Conservation (phyloP, 2,113 vertebrate species). For the Dipodomys stephensi region DNA sequence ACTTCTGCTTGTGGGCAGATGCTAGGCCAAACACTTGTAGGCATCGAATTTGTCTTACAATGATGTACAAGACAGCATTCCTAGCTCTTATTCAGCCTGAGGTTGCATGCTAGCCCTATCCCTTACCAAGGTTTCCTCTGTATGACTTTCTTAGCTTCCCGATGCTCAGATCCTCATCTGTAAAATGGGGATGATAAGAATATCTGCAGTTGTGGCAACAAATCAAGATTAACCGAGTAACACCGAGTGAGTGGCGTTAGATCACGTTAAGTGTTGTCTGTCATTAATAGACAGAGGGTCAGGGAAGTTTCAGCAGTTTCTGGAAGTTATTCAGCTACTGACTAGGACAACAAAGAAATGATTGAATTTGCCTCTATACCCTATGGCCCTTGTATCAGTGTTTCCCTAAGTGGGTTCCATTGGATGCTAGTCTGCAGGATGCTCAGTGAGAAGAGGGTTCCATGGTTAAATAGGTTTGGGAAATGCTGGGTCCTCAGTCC, state of each 20-base stretch:
- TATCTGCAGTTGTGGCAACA: neutral
- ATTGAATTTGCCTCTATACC: neutral
- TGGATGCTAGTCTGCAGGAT: constrained; percentile 74
- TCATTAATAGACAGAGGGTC: neutral
- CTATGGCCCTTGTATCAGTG: neutral
- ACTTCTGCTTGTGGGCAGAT: neutral
- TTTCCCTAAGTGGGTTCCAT: constrained; percentile 81
- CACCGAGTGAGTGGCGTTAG: neutral
- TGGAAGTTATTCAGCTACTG: neutral
- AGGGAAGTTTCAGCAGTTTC: neutral
- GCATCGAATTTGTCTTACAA: neutral
- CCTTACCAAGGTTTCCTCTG: neutral
- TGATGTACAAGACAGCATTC: neutral
- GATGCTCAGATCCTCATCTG: constrained; percentile 37
- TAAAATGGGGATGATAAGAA: constrained; percentile 24
- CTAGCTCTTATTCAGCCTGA: neutral
- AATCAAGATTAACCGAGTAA: neutral
- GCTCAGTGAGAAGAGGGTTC: constrained; percentile 78
- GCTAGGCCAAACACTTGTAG: neutral
- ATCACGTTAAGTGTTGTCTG: neutral
- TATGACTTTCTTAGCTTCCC: neutral
- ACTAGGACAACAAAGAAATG: neutral
- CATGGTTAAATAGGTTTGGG: constrained; percentile 83
- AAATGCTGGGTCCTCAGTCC: constrained; percentile 77
- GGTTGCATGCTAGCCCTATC: neutral